Conservation (phyloP, 2,113 vertebrate species). For the Amblyopsis rosae region DNA sequence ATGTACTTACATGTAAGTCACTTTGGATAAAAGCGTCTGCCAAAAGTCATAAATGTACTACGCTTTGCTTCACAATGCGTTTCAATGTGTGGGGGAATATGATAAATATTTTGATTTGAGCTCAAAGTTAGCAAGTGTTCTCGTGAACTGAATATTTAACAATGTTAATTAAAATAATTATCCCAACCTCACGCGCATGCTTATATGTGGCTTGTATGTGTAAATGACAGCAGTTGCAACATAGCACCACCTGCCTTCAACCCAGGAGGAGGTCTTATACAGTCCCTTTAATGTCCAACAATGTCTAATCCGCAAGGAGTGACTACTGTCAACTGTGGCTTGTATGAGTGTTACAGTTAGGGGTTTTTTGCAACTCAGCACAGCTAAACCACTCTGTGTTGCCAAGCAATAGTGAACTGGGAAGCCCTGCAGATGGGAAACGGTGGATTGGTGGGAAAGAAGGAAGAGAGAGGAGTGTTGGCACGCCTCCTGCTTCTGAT, state of each 20-base stretch:
- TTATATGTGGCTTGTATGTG: not conserved
- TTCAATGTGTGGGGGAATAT: no score
- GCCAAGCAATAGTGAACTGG: slow-evolving; percentile 70
- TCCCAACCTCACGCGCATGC: not conserved
- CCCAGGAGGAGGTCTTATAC: not conserved
- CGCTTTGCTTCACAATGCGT: no score
- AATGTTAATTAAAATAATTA: not conserved
- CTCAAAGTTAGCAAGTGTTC: no score
- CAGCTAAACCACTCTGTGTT: slow-evolving; percentile 57
- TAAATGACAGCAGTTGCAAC: not conserved
- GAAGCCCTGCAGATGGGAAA: slow-evolving; percentile 51
- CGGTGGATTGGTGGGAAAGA: slow-evolving; percentile 30
- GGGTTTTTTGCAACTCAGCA: slow-evolving; percentile 29
- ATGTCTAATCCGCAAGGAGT: not conserved
- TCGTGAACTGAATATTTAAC: not conserved
- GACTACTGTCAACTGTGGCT: not conserved
- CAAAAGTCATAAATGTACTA: no score
- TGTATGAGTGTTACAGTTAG: not conserved
- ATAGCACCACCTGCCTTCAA: not conserved
- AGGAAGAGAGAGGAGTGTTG: slow-evolving; percentile 43
- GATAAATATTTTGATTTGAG: no score
- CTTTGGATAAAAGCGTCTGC: no score
- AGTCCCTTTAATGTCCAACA: no score
- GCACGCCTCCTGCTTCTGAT: slow-evolving; percentile 36
- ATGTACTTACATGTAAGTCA: no score